A percentile compares a stretch with the other conserved stretches of the same genome.
These are phyloP conservation scores for Scaptomyza parva DNA, from an alignment of 2,888 invertebrate genomes.

Conservation along the genomic window DNA sequence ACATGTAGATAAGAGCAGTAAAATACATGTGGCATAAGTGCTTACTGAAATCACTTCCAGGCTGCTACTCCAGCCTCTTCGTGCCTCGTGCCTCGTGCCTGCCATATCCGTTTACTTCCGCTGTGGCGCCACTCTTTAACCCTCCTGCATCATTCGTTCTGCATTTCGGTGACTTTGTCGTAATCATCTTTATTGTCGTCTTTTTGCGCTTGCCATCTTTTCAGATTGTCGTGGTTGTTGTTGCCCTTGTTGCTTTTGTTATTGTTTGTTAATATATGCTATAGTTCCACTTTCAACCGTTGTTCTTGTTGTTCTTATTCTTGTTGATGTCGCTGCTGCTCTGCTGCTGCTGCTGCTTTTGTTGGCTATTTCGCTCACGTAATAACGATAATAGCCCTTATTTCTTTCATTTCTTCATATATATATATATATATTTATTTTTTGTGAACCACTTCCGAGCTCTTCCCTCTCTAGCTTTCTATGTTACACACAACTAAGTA, in stretches of 20 bases:
- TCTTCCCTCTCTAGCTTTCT: background rate
- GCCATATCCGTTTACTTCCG: slow-evolving; percentile 52
- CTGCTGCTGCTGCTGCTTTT: slow-evolving; percentile 30
- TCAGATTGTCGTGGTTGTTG: slow-evolving; percentile 18
- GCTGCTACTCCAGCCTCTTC: slow-evolving; percentile 36
- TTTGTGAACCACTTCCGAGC: slow-evolving; percentile 33
- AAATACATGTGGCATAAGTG: slow-evolving; percentile 67
- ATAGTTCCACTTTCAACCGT: slow-evolving; percentile 39
- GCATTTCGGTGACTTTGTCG: slow-evolving; percentile 64
- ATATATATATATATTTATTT: background rate
- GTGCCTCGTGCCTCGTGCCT: slow-evolving; percentile 31
- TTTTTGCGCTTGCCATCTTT: slow-evolving; percentile 23
- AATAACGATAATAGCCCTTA: slow-evolving; percentile 68
- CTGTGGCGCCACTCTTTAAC: slow-evolving; percentile 3
- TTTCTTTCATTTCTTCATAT: slow-evolving; percentile 59
- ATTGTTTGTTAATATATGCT: slow-evolving; percentile 62
- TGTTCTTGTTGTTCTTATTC: slow-evolving; percentile 22
- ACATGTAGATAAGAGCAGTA: slow-evolving; percentile 43
- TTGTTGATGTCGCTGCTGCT: slow-evolving; percentile 19
- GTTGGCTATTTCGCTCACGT: slow-evolving; percentile 67
- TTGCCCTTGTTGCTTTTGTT: slow-evolving; percentile 52
- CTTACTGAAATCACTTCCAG: slow-evolving; percentile 75
- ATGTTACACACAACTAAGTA: slow-evolving; percentile 25
- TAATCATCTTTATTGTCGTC: slow-evolving; percentile 33
- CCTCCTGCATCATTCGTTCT: slow-evolving; percentile 17